Evolutionary conservation across 1,140 invertebrate genomes (phyloP).

Genomic region (Battus philenor): DNA sequence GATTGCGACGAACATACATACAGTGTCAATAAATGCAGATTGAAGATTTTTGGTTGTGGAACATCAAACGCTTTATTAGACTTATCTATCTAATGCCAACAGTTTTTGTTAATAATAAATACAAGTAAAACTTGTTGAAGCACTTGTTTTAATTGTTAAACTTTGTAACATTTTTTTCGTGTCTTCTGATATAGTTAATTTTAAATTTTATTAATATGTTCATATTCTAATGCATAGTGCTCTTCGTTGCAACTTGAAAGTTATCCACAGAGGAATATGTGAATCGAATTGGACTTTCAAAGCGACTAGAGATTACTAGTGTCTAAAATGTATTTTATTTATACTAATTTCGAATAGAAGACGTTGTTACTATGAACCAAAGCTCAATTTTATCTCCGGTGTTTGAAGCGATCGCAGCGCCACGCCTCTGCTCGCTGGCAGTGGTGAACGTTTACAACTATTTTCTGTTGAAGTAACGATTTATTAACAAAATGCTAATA

Average conservation of each 20-base stretch:
- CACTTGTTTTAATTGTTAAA: too few relatives aligned
- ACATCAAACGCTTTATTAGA: conserved; percentile 4
- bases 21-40: too few relatives aligned
- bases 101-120: too few relatives aligned
- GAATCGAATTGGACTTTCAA: too few relatives aligned
- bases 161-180: too few relatives aligned
- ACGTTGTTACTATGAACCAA: conserved; percentile 35
- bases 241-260: too few relatives aligned
- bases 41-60: conserved; percentile 13
- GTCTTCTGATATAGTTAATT: too few relatives aligned
- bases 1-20: background rate
- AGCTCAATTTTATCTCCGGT: conserved; percentile 38
- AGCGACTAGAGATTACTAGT: conserved; percentile 17
- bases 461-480: conserved; percentile 59
- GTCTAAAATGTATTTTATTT: conserved; percentile 10
- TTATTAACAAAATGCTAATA: conserved; percentile 71
- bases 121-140: too few relatives aligned
- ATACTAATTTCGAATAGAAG: conserved; percentile 6
- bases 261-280: too few relatives aligned
- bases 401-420: conserved; percentile 17
- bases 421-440: conserved; percentile 7
- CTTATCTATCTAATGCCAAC: background rate
- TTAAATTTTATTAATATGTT: too few relatives aligned
- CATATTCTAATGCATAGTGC: too few relatives aligned
- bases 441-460: conserved; percentile 54